Evolutionary conservation across 1,140 invertebrate species (phyloP), one percentile per base, ranked within the genome.

Genomic region (Achroia grisella): DNA sequence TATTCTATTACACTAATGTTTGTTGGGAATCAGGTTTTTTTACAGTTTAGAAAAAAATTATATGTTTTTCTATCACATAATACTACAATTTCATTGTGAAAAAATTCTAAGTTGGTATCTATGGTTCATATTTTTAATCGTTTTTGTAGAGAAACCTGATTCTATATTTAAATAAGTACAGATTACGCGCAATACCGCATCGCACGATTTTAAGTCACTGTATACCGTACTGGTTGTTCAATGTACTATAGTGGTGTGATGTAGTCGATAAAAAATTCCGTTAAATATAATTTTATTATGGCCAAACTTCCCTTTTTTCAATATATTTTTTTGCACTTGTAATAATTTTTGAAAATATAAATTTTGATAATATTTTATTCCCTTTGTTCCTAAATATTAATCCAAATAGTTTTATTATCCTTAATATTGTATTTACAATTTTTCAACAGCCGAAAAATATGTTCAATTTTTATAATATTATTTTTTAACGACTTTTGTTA

Each of bases 261-360:
- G 53, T 66, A 76, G 76, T 82, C 78, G 78, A 80, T 82, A 76
- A 82, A 84, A 82, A 79, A 75, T 74, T 56, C 67, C 62, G 46
- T 69, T 62, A 62, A 62, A 60, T 69, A 71, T 71, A 80, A 80
- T 54, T 60, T 69, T 79, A 69, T 71, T 77, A 81, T 82, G 80
- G 78, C 80, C 80, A 74, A 85, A 85, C 80, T 66, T 77, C 67
- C 78, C 77, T 69, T 81, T 77, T 77, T 78, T 77, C 82, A 77
- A 80, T 71, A 71, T 68, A 34, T 34, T 37, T 80, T 71, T 82
- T 81, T 85, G 77, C 76, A 80, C 62, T 84, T 80, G 78, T 82
- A 84, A 80, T 85, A 79, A 81, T 85, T 85, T 82, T 85, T 82
- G 78, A 85, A 85, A 85, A 85, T 85, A 85, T 82, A 85, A 85